Evolutionary conservation across 1,140 invertebrate genomes (phyloP), one percentile per base, ranked within the genome.

Genomic region (Trigoniulus corallinus): DNA sequence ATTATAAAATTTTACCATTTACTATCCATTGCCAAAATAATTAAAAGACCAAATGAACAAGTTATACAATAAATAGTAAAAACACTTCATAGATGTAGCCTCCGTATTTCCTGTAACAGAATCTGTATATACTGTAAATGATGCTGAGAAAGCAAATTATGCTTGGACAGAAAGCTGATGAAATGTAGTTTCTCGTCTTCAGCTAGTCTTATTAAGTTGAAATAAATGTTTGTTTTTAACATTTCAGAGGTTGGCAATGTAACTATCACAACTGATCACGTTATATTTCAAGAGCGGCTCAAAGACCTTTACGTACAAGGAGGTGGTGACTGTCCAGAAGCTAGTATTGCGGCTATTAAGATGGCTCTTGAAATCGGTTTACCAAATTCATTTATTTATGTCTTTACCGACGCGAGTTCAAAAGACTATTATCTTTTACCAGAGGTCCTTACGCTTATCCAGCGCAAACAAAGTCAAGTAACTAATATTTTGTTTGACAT

Each of bases 251-350:
- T 81, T 48, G 79, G 78, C 2, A 77, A 77, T 48, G 67, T 75
- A 1, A 72, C 74, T 26, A 72, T 78, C 1, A 81, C 78, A 1
- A 72, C 65, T 15, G 68, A 78, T 57, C 72, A 75, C 22, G 61
- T 68, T 24, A 64, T 73, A 23, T 80, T 81, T 55, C 71, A 75
- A 52, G 56, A 67, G 29, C 69, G 72, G 13, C 60, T 81, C 22
- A 66, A 71, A 29, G 64, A 71, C 21, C 67, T 82, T 1, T 67
- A 67, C n/a, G 73, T 82, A 10, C 70, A 74, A 43, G 78, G 80
- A 0, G 80, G 80, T n/a, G 79, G 77, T 0, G 80, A 82, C 56
- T 84, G 82, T 62, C 80, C 80, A 0, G 82, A 84, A 64, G 80
- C 74, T 68, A 74, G 77, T 12, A 61, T 84, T 7, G 67, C 66